Base-by-base conservation (phyloP, 2,888 invertebrate genomes). In the Griposia aprilina region DNA sequence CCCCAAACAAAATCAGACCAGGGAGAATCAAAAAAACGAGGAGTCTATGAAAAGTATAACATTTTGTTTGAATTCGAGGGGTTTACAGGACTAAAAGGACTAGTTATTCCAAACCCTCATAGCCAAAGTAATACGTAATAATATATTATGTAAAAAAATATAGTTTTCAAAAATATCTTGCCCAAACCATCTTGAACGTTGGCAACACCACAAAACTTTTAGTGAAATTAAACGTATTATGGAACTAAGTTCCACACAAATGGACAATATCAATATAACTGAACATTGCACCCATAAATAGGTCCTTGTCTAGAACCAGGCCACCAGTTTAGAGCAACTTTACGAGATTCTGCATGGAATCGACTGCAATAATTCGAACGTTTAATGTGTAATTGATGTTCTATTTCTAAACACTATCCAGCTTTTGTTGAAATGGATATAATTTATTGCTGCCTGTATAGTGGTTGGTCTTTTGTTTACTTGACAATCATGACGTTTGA, bases 331-430 rank as follows among this genome's bases (percentile, higher is more conserved):
- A 62, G 45, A 59, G 11, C 36, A 13, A 68, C 50, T 67, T 83
- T 79, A 81, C 20, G 62, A 63, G 26, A 30, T 55, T 57, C 23
- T 68, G 48, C 13, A 36, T 85, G 8, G 71, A 69, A 76, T 52
- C 17, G 36, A 55, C 48, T 60, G 76, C 66, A 76, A 76, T 80
- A 66, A 80, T 82, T 76, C 60, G 23, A 23, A 23, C 59, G 79
- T 80, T 76, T 76, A 80, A 82, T 76, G 59, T 76, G 36, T 36
- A 76, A 82, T 82, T 79, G 15, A 65, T 59, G 45, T 59, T 63
- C 48, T 2, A 63, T 55, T 81, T 63, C 55, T 63, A 78, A 73
- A 62, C 30, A 72, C 72, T 36, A 26, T 6, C 0, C 15, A 20
- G 62, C 74, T 78, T 78, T 78, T 74, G 63, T 81, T n/a, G 3